Conservation (phyloP, 2,888 invertebrate species). For the Tuta absoluta region DNA sequence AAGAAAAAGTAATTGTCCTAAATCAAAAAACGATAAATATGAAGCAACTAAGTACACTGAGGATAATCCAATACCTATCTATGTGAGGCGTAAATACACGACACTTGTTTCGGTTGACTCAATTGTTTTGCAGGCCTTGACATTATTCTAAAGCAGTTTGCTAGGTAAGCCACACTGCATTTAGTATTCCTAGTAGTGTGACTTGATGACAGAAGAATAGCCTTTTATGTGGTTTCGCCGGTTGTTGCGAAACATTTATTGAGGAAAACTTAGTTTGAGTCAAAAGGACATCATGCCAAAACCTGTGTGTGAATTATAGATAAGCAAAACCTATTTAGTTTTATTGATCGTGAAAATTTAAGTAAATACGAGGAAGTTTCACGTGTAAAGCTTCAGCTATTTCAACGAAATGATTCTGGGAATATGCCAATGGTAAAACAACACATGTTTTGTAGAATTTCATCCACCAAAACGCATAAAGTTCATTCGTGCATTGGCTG, state of each 20-base stretch:
- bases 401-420: conserved; percentile 17
- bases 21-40: not conserved
- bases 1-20: no score
- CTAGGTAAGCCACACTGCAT: conserved; percentile 40
- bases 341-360: not conserved
- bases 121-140: conserved; percentile 38
- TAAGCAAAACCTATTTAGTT: not conserved
- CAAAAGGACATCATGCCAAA: not conserved
- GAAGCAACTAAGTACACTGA: not conserved
- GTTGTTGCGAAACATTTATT: conserved; percentile 15
- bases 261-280: conserved; percentile 14
- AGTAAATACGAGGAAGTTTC: conserved; percentile 2
- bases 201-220: conserved; percentile 36
- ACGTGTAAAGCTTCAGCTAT: not conserved
- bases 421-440: conserved; percentile 21
- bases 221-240: conserved; percentile 38
- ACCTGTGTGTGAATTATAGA: no score
- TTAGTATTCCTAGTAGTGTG: conserved; percentile 44
- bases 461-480: not conserved
- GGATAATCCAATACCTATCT: not conserved
- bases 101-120: conserved; percentile 30
- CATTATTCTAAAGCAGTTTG: conserved; percentile 34
- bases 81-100: conserved; percentile 1
- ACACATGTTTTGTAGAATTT: conserved; percentile 9
- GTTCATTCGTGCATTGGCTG: not conserved